phyloP scores from a whole-genome alignment of 64 coral and sea anemone genomes.

The Montipora foliosa region DNA sequence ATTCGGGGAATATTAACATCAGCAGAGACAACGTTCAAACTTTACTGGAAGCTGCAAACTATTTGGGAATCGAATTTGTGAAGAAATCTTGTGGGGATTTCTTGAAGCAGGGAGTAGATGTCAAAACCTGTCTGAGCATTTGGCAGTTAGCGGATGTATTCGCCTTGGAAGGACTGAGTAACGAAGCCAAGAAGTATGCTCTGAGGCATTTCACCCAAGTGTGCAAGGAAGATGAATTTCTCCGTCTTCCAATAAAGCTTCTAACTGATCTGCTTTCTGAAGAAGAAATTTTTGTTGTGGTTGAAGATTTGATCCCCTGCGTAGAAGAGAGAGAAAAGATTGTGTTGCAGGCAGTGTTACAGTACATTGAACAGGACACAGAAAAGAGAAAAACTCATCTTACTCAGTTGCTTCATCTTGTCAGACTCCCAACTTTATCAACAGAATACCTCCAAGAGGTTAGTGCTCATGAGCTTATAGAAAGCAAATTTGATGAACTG shows the following conservation, averaged over 20 bases:
- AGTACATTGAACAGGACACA: slow-evolving; percentile 69
- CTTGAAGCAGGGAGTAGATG: slow-evolving; percentile 48
- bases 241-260: slow-evolving; percentile 49
- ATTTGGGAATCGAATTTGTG: slow-evolving; percentile 74
- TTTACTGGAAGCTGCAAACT: slow-evolving; percentile 77
- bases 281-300: slow-evolving; percentile 60
- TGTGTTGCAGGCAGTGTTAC: slow-evolving; percentile 67
- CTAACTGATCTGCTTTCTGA: slow-evolving; percentile 61
- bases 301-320: slow-evolving; percentile 65
- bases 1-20: slow-evolving; percentile 78
- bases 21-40: slow-evolving; percentile 69
- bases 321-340: slow-evolving; percentile 69
- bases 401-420: slow-evolving; percentile 55
- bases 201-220: slow-evolving; percentile 63
- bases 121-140: slow-evolving; percentile 47
- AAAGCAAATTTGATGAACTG: neutral
- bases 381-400: slow-evolving; percentile 30
- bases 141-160: slow-evolving; percentile 71
- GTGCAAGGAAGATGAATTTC: slow-evolving; percentile 51
- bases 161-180: slow-evolving; percentile 40
- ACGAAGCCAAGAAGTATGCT: slow-evolving; percentile 48
- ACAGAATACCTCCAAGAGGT: slow-evolving; percentile 61
- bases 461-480: neutral
- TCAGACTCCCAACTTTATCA: slow-evolving; percentile 75
- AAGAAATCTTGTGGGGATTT: slow-evolving; percentile 76